Base-by-base conservation (phyloP, 2,888 invertebrate species). In the Phragmatobia fuliginosa region DNA sequence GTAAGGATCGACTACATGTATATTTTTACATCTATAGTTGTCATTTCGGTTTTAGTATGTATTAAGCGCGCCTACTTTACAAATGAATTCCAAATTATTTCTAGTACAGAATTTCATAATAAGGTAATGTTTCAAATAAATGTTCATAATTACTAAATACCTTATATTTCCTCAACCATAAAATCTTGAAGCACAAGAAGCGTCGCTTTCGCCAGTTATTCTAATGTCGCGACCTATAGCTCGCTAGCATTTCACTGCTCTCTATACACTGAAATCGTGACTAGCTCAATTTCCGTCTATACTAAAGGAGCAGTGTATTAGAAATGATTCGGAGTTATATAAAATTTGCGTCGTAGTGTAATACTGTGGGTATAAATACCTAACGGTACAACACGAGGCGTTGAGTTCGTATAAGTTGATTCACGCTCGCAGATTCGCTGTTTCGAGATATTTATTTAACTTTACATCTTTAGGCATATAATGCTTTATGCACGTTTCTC, bases 321-420 rank as follows among this genome's bases (percentile, higher is more conserved):
- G 18, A 66, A 73, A 74, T 72, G 66, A 67, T 33, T 65, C 62
- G 63, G 62, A 52, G 71, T 62, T 41, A 52, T 67, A 73, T 73
- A 66, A 77, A 71, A 75, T 72, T 73, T 69, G 74, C 66, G 64
- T 71, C 71, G 67, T 75, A 68, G 65, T 71, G 73, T 74, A 75
- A 72, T 76, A 72, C 72, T 49, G 33, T 25, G 71, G 66, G 69
- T 66, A 75, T 83, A 83, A 80, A 82, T 83, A 80, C 76, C 78
- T 82, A 84, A 84, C 83, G 85, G 85, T 78, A 78, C 10, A 56
- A 62, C 56, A 65, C 68, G 76, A 70, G 71, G 68, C 70, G 73
- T 64, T 76, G 66, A 69, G 73, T 66, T 76, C 66, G 74, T 65
- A 70, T 75, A 75, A 78, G 73, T 56, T 73, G 70, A 75, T 71